phyloP scores from a whole-genome alignment of 2,888 invertebrate genomes.

The Glyphotaelius pellucidus region DNA sequence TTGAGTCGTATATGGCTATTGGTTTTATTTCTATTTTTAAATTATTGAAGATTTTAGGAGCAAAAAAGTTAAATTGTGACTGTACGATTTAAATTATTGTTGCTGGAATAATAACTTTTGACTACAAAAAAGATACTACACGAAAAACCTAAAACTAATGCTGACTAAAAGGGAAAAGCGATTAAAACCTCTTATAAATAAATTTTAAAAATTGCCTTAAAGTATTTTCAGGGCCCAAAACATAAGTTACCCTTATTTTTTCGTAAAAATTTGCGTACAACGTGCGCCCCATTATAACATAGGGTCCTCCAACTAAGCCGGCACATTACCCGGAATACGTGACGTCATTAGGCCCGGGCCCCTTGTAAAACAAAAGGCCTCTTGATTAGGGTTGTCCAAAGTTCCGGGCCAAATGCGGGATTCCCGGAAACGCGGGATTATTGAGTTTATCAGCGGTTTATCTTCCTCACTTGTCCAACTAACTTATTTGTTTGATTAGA shows the following conservation, averaged over 20 bases:
- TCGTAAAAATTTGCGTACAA: background rate
- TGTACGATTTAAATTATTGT: too few species aligned
- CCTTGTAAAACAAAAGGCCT: constrained; percentile 31
- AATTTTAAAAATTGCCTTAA: background rate
- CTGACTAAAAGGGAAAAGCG: too few species aligned
- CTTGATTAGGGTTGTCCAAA: constrained; percentile 38
- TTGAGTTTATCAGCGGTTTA: constrained; percentile 4
- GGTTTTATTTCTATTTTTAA: too few species aligned
- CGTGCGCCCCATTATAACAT: constrained; percentile 25
- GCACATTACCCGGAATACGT: constrained; percentile 17
- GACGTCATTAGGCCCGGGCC: constrained; percentile 40
- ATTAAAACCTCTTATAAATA: too few species aligned
- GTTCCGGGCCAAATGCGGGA: background rate
- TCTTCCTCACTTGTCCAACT: background rate
- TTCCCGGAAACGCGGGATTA: constrained; percentile 26
- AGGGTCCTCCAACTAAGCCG: constrained; percentile 14
- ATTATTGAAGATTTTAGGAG: too few species aligned
- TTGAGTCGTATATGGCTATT: too few species aligned
- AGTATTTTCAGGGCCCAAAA: background rate
- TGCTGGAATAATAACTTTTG: too few species aligned
- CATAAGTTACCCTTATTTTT: background rate
- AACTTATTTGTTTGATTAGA: constrained; percentile 17
- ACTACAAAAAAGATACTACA: too few species aligned
- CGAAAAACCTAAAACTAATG: too few species aligned
- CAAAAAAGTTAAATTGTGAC: too few species aligned